phyloP scores from a whole-genome alignment of 2,113 vertebrate species.

The Rhegmatorhina hoffmannsi region DNA sequence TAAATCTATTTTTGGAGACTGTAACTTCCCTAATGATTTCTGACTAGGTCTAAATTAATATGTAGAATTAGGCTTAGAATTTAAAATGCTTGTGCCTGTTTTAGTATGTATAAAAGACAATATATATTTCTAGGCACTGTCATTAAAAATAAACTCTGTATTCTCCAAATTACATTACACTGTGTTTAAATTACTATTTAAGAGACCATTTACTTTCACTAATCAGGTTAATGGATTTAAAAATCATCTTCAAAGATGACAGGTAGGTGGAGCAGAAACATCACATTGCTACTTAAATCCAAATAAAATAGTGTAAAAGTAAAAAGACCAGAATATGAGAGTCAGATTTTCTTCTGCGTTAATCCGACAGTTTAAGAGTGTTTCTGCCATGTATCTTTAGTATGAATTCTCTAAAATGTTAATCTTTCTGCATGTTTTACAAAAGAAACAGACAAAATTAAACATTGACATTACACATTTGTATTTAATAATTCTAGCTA shows the following conservation, averaged over 20 bases:
- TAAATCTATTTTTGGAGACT: not conserved
- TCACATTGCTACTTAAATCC: not conserved
- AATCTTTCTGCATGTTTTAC: slow-evolving; percentile 2
- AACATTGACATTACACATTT: not conserved
- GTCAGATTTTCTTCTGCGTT: not conserved
- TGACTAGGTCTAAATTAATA: not conserved
- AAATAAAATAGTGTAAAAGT: not conserved
- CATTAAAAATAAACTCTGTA: not conserved
- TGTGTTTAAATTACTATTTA: slow-evolving; percentile 8
- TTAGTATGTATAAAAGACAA: not conserved
- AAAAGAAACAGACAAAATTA: not conserved
- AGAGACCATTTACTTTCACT: slow-evolving; percentile 14
- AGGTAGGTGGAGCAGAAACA: slow-evolving; percentile 6
- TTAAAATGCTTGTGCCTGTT: not conserved
- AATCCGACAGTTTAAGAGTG: slow-evolving; percentile 19
- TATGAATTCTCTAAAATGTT: not conserved
- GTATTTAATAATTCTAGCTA: not conserved
- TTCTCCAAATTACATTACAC: not conserved
- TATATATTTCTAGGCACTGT: not conserved
- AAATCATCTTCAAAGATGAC: not conserved
- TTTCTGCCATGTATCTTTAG: not conserved
- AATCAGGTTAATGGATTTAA: slow-evolving; percentile 42
- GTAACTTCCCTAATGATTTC: not conserved
- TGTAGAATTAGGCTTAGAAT: not conserved
- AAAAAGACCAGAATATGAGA: not conserved